Conservation (phyloP, 1,140 invertebrate species). For the Sitophilus oryzae region DNA sequence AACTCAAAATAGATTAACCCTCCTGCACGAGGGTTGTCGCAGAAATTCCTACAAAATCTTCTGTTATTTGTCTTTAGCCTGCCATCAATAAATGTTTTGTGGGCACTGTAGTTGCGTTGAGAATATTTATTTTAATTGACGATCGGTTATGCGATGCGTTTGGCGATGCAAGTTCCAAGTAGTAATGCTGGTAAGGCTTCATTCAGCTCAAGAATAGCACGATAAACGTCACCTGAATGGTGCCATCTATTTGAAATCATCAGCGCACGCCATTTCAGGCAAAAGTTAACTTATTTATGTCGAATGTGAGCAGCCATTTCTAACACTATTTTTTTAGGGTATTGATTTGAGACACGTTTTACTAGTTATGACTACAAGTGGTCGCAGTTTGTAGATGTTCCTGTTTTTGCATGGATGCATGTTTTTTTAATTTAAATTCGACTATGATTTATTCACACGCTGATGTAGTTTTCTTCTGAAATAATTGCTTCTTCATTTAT, state of each 20-base stretch:
- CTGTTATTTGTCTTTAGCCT: slow-evolving; percentile 34
- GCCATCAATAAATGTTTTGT: slow-evolving; percentile 31
- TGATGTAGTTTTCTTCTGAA: background rate
- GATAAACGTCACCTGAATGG: background rate
- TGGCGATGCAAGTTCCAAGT: slow-evolving; percentile 21
- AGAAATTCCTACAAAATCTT: slow-evolving; percentile 18
- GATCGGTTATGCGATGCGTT: too few species aligned
- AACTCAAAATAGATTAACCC: too few species aligned
- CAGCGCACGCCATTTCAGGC: slow-evolving; percentile 20
- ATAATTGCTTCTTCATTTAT: background rate
- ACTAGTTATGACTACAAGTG: slow-evolving; percentile 46
- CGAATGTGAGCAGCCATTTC: slow-evolving; percentile 12
- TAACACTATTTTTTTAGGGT: slow-evolving; percentile 27
- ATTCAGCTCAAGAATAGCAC: slow-evolving; percentile 17
- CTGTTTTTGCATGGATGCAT: slow-evolving; percentile 4
- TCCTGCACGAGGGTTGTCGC: too few species aligned
- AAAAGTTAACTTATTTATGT: slow-evolving; percentile 24
- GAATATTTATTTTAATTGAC: too few species aligned
- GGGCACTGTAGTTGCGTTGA: slow-evolving; percentile 34
- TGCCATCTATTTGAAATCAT: slow-evolving; percentile 4
- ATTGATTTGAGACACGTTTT: slow-evolving; percentile 25
- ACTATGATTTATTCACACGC: background rate
- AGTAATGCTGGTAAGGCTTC: slow-evolving; percentile 33
- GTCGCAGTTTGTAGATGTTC: slow-evolving; percentile 23
- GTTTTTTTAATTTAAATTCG: background rate